These are phyloP conservation scores for Dasyprocta punctata DNA, from an alignment of 2,113 vertebrate species.

Conservation along the genomic window DNA sequence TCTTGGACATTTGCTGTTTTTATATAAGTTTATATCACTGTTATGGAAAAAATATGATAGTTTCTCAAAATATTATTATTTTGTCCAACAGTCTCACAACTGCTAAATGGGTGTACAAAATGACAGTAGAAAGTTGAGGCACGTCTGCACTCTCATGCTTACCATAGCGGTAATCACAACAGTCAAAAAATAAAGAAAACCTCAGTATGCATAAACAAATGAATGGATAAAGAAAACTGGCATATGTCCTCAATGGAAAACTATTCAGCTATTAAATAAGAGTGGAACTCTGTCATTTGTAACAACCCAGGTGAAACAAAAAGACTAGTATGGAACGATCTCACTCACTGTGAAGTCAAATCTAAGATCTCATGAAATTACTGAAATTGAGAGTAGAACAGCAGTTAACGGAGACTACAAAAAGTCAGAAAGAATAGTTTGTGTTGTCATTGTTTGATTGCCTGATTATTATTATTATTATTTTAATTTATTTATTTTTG, in stretches of 20 bases:
- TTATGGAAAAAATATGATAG: too few relatives aligned
- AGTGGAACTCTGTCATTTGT: neutral
- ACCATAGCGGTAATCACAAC: neutral
- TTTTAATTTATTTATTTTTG: too few relatives aligned
- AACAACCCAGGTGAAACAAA: neutral
- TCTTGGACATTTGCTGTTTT: neutral
- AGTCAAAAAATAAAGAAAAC: neutral
- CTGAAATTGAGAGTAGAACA: neutral
- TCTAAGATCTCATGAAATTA: neutral
- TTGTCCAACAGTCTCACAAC: too few relatives aligned
- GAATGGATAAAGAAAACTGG: neutral
- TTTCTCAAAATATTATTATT: neutral
- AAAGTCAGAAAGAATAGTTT: too few relatives aligned
- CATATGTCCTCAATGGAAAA: neutral
- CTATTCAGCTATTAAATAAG: neutral
- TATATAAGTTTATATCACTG: neutral
- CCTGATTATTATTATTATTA: too few relatives aligned
- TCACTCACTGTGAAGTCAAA: neutral
- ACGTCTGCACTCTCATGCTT: neutral
- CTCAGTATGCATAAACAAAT: neutral
- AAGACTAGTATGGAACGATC: neutral
- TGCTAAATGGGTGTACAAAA: neutral
- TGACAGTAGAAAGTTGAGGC: neutral
- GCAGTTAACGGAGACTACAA: too few relatives aligned
- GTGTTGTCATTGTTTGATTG: too few relatives aligned